Evolutionary conservation across 2,113 vertebrate genomes (phyloP).

Genomic region (Scomber japonicus): DNA sequence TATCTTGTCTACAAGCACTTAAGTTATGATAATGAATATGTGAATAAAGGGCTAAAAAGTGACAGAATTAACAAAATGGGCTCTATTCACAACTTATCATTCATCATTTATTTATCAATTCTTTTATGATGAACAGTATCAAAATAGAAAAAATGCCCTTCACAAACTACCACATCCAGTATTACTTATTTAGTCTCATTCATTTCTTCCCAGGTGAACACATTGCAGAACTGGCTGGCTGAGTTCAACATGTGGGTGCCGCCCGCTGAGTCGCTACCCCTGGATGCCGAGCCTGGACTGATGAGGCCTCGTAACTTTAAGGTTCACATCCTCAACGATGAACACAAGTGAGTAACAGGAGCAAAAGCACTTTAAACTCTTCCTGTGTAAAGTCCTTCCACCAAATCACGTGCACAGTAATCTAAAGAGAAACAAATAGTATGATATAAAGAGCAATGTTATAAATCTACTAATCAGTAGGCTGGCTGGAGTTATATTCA

Average conservation of each 20-base stretch:
- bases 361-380: neutral
- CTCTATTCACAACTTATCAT: neutral
- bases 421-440: too few species aligned
- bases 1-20: too few species aligned
- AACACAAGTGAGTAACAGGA: constrained; percentile 91
- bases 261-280: constrained; percentile 87
- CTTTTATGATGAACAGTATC: neutral
- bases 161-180: neutral
- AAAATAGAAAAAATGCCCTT: neutral
- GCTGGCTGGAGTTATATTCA: too few species aligned
- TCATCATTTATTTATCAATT: neutral
- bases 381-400: neutral
- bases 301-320: constrained; percentile 92
- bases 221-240: constrained; percentile 96
- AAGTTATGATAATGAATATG: neutral
- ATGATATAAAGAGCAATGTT: neutral
- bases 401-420: neutral
- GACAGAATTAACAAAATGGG: neutral
- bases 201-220: constrained; percentile 90
- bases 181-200: too few species aligned
- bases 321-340: constrained; percentile 97
- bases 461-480: too few species aligned
- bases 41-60: too few species aligned
- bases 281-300: constrained; percentile 86
- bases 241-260: constrained; percentile 98